Conservation (phyloP, 1,140 invertebrate species). For the Drosophila santomea region DNA sequence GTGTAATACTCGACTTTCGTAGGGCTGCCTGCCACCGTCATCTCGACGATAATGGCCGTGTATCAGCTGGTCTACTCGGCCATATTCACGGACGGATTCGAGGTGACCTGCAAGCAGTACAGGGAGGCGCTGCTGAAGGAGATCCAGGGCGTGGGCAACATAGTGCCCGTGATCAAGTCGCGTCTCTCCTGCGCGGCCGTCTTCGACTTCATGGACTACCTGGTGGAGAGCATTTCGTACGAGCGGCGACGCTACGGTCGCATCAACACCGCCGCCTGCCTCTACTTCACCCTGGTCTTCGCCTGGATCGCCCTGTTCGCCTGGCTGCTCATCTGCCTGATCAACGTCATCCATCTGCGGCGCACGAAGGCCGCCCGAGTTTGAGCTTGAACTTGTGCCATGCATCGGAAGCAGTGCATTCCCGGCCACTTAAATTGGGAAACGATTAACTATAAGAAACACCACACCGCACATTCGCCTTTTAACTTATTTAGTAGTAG, state of each 20-base stretch:
- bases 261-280: slow-evolving; percentile 87
- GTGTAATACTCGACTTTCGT: background rate
- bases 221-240: slow-evolving; percentile 86
- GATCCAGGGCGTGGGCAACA: slow-evolving; percentile 86
- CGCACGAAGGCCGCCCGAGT: slow-evolving; percentile 68
- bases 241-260: slow-evolving; percentile 86
- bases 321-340: slow-evolving; percentile 86
- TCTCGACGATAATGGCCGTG: slow-evolving; percentile 86
- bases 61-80: slow-evolving; percentile 87
- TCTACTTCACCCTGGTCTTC: slow-evolving; percentile 87
- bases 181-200: slow-evolving; percentile 88
- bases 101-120: slow-evolving; percentile 89
- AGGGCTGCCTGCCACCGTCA: slow-evolving; percentile 85
- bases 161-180: slow-evolving; percentile 87
- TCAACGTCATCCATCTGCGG: slow-evolving; percentile 86
- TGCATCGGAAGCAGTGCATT: background rate
- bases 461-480: slow-evolving; percentile 37
- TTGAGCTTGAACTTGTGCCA: slow-evolving; percentile 19
- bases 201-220: slow-evolving; percentile 91
- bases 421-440: background rate
- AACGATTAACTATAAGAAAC: background rate
- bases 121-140: slow-evolving; percentile 87
- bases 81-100: slow-evolving; percentile 88
- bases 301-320: slow-evolving; percentile 87
- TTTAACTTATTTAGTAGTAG: slow-evolving; percentile 69